A percentile compares a stretch with the other conserved stretches of the same genome.
These are phyloP conservation scores for Tylochromis polylepis DNA, from an alignment of 2,113 vertebrate species.

Conservation along the genomic window DNA sequence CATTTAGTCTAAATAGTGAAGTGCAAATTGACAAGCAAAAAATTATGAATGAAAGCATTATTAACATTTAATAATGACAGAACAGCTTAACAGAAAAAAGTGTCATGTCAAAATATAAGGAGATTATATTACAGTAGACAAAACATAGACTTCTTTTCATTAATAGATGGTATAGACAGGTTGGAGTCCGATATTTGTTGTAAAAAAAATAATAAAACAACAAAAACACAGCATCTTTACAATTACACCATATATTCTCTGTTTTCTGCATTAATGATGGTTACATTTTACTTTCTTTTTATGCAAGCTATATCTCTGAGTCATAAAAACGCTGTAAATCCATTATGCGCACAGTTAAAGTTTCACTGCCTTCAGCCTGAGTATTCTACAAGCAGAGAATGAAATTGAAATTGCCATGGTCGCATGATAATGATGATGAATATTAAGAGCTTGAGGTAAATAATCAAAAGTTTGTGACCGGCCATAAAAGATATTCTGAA, in stretches of 20 bases:
- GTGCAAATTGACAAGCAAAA: neutral
- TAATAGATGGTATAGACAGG: neutral
- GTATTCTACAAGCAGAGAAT: neutral
- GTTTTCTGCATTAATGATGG: neutral
- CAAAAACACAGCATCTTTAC: neutral
- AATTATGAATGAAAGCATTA: neutral
- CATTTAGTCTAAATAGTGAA: neutral
- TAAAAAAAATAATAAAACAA: neutral
- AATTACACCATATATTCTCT: neutral
- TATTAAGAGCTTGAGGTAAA: neutral
- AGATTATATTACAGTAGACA: neutral
- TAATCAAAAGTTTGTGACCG: neutral
- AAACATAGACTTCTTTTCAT: neutral
- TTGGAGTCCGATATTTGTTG: neutral
- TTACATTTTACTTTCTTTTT: neutral
- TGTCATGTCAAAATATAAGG: neutral
- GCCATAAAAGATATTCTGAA: neutral
- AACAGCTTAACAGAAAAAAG: neutral
- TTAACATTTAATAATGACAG: neutral
- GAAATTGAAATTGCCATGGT: neutral
- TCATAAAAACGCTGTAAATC: slow-evolving; percentile 4
- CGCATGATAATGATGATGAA: neutral
- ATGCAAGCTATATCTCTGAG: neutral
- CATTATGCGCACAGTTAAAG: neutral
- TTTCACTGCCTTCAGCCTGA: neutral